phyloP scores from a whole-genome alignment of 2,888 invertebrate species.

The Laspeyria flexula region DNA sequence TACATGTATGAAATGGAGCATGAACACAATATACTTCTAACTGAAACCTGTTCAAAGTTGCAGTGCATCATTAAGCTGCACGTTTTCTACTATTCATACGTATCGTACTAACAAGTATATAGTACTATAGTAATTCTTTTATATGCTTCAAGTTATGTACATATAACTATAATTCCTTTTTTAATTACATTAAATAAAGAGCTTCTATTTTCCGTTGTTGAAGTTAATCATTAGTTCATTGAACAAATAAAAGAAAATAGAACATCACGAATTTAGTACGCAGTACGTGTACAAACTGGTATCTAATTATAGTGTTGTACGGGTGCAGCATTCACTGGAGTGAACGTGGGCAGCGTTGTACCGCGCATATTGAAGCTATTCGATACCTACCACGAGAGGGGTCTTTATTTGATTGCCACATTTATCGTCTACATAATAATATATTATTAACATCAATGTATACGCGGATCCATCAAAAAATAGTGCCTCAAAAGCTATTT shows the following conservation, averaged over 20 bases:
- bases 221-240: not conserved
- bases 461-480: no score
- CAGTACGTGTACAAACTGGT: slow-evolving; percentile 27
- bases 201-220: no score
- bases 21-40: not conserved
- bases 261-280: slow-evolving; percentile 22
- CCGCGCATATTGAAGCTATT: slow-evolving; percentile 17
- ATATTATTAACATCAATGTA: not conserved
- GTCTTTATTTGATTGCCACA: not conserved
- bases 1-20: not conserved
- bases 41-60: not conserved
- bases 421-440: not conserved
- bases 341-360: slow-evolving; percentile 9
- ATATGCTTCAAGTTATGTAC: no score
- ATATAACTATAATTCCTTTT: no score
- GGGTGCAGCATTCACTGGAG: slow-evolving; percentile 11
- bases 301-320: slow-evolving; percentile 33
- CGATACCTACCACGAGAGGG: not conserved
- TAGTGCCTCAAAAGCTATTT: no score
- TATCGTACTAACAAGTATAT: not conserved
- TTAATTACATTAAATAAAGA: no score
- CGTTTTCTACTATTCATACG: not conserved
- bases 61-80: not conserved
- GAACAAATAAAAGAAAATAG: slow-evolving; percentile 4
- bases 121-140: no score